Evolutionary conservation across 2,888 invertebrate species (phyloP).

Genomic region (Rhimphoctona megacephalus): DNA sequence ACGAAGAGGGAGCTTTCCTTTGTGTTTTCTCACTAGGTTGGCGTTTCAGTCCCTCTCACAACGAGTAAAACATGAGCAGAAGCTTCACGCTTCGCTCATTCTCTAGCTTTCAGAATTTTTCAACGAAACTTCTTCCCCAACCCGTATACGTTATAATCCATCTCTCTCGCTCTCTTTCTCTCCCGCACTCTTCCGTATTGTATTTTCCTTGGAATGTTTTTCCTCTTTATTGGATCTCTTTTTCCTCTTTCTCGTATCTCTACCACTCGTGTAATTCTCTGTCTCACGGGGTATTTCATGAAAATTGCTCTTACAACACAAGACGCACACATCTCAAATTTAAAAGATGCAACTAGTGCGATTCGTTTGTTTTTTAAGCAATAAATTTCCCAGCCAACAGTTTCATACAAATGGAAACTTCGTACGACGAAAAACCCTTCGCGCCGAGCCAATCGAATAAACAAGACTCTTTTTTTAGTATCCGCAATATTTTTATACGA

Average conservation of each 20-base stretch:
- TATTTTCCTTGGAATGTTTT: constrained; percentile 42
- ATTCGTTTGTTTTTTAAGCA: constrained; percentile 14
- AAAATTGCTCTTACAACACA: constrained; percentile 14
- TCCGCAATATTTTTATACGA: neutral
- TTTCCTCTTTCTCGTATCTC: constrained; percentile 50
- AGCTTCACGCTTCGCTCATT: constrained; percentile 56
- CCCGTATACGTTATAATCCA: constrained; percentile 21
- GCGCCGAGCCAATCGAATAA: neutral
- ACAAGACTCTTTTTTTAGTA: neutral
- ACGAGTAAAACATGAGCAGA: constrained; percentile 60
- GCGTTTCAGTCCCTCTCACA: constrained; percentile 58
- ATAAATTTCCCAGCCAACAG: constrained; percentile 1
- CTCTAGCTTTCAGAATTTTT: constrained; percentile 60
- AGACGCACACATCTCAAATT: constrained; percentile 53
- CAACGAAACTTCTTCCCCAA: constrained; percentile 35
- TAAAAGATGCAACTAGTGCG: constrained; percentile 66
- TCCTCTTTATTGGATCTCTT: constrained; percentile 43
- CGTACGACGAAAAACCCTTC: neutral
- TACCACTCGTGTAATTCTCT: constrained; percentile 11
- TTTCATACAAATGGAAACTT: constrained; percentile 4
- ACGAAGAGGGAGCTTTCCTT: constrained; percentile 68
- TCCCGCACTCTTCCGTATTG: constrained; percentile 4
- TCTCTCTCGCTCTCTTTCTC: constrained; percentile 19
- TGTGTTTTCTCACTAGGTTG: constrained; percentile 72
- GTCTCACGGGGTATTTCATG: constrained; percentile 2